These are phyloP conservation scores for Caenorhabditis elegans DNA, from an alignment of 1,140 invertebrate species.

Conservation along the genomic window WBcel235 BX284606.5:3405501-3406000, in stretches of 20 bases:
- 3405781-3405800: not conserved
- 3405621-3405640: conserved; percentile 49
- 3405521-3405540: conserved; percentile 20
- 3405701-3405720: conserved; percentile 49
- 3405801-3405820: conserved; percentile 11
- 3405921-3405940: conserved; percentile 47
- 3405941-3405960: conserved; percentile 41
- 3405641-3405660: conserved; percentile 48
- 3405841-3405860: conserved; percentile 38
- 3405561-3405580: conserved; percentile 19
- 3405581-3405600: conserved; percentile 35
- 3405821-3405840: conserved; percentile 41
- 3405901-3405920: conserved; percentile 48
- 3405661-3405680: conserved; percentile 46
- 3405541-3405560: conserved; percentile 19
- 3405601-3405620: conserved; percentile 44
- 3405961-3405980: conserved; percentile 41
- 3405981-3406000: conserved; percentile 45
- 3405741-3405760: conserved; percentile 41
- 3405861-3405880: conserved; percentile 35
- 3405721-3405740: conserved; percentile 51
- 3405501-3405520: conserved; percentile 12
- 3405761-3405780: conserved; percentile 14
- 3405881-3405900: conserved; percentile 37
- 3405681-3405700: conserved; percentile 49